Evolutionary conservation across 2,797 vertebrate genomes (phyloP).

Genomic region (Clarias pachynema): DNA sequence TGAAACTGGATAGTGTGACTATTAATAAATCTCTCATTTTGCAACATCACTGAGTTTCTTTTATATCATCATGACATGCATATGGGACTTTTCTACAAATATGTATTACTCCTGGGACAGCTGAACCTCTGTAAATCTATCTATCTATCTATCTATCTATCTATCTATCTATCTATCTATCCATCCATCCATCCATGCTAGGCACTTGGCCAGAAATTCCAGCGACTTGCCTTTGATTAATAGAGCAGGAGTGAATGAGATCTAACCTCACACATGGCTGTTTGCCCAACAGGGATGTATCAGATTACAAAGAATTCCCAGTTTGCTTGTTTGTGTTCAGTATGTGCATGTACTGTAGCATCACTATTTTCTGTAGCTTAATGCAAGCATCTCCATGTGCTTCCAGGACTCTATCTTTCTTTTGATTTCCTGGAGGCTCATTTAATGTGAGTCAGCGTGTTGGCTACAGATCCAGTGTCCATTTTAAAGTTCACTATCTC

Average conservation of each 20-base stretch:
- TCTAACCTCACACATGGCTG: conserved; percentile 12
- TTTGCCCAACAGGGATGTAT: conserved; percentile 21
- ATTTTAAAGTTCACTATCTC: conserved; percentile 20
- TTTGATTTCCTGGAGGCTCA: background rate
- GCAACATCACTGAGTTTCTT: background rate
- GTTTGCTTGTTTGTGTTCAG: background rate
- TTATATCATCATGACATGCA: background rate
- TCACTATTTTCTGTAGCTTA: background rate
- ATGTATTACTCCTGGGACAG: background rate
- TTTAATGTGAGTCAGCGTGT: conserved; percentile 7
- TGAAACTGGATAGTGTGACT: too few species aligned
- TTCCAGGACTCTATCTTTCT: background rate
- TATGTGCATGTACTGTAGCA: background rate
- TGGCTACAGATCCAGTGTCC: conserved; percentile 21
- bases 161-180: background rate
- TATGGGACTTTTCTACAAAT: conserved; percentile 1
- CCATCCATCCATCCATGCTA: too few species aligned
- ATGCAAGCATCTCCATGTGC: background rate
- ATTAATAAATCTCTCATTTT: background rate
- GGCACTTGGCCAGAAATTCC: background rate
- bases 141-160: background rate
- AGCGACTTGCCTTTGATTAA: background rate
- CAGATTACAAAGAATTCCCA: conserved; percentile 15
- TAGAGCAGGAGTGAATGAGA: background rate
- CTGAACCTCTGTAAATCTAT: background rate